Conservation (phyloP, 2,888 invertebrate genomes). For the Drosophila recens region DNA sequence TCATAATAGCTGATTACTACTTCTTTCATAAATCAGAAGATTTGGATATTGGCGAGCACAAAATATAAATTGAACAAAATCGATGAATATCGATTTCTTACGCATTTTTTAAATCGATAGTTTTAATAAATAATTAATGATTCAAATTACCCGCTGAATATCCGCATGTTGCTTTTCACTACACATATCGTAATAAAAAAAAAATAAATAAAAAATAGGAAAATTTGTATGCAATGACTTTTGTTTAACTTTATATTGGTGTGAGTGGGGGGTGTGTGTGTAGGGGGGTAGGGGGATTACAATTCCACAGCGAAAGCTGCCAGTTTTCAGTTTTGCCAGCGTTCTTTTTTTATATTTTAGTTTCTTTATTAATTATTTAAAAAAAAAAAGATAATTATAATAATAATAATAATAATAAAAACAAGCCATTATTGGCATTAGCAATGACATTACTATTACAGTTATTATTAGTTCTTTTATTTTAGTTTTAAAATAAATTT, state of each 20-base stretch:
- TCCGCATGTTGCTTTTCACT: conserved; percentile 7
- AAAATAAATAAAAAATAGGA: conserved; percentile 15
- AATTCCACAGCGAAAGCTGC: conserved; percentile 33
- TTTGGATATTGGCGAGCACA: no score
- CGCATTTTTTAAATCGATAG: not conserved
- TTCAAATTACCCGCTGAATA: not conserved
- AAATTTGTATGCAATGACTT: conserved; percentile 37
- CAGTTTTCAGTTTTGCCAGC: no score
- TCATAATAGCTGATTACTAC: not conserved
- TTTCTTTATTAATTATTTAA: conserved; percentile 50
- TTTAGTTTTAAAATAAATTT: conserved; percentile 35
- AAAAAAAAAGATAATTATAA: conserved; percentile 53
- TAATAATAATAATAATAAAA: conserved; percentile 65
- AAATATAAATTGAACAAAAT: no score
- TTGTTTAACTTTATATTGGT: conserved; percentile 25
- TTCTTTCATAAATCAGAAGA: not conserved
- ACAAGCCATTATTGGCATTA: conserved; percentile 61
- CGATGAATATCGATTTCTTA: not conserved
- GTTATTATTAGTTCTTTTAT: conserved; percentile 61
- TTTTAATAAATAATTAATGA: not conserved
- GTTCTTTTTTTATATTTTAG: conserved; percentile 15
- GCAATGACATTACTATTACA: conserved; percentile 64
- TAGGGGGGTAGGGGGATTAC: not conserved
- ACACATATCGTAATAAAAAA: conserved; percentile 22
- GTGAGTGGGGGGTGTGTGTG: conserved; percentile 1